phyloP scores from a whole-genome alignment of 2,113 vertebrate species.

The Talpa occidentalis region DNA sequence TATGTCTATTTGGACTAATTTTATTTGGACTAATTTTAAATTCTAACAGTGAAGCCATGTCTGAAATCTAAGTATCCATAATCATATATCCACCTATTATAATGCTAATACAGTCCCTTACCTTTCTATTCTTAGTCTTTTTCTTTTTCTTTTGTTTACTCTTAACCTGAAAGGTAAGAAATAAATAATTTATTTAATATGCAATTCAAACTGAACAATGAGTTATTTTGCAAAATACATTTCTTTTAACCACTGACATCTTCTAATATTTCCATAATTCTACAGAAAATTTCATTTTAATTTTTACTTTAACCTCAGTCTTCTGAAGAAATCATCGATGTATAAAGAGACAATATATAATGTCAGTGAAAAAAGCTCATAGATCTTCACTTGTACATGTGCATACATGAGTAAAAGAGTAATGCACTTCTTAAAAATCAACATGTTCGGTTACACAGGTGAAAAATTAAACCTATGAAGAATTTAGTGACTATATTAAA shows the following conservation, averaged over 20 bases:
- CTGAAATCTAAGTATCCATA: slow-evolving; percentile 31
- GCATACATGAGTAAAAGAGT: neutral
- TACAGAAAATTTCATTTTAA: neutral
- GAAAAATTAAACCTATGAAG: neutral
- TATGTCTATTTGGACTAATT: neutral
- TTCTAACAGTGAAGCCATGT: slow-evolving; percentile 38
- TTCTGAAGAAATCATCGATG: slow-evolving; percentile 20
- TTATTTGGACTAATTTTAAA: slow-evolving; percentile 36
- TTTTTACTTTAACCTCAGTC: slow-evolving; percentile 38
- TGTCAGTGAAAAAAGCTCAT: neutral
- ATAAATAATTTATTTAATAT: slow-evolving; percentile 50
- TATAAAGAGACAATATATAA: neutral
- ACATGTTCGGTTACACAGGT: neutral
- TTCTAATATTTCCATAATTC: neutral
- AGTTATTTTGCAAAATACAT: slow-evolving; percentile 37
- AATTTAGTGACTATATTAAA: slow-evolving; percentile 12
- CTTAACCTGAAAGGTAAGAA: slow-evolving; percentile 71
- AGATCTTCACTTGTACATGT: neutral
- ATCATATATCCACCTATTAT: neutral
- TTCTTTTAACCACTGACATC: slow-evolving; percentile 31
- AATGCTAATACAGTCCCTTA: slow-evolving; percentile 62
- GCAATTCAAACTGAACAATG: slow-evolving; percentile 9
- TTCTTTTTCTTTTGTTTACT: slow-evolving; percentile 81
- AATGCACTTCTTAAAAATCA: neutral
- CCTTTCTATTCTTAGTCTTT: slow-evolving; percentile 80